Percentiles rank a stretch among this genome's conserved stretches.
These are phyloP conservation scores for Cebus imitator DNA, from an alignment of 2,113 vertebrate species.

Conservation along the genomic window DNA sequence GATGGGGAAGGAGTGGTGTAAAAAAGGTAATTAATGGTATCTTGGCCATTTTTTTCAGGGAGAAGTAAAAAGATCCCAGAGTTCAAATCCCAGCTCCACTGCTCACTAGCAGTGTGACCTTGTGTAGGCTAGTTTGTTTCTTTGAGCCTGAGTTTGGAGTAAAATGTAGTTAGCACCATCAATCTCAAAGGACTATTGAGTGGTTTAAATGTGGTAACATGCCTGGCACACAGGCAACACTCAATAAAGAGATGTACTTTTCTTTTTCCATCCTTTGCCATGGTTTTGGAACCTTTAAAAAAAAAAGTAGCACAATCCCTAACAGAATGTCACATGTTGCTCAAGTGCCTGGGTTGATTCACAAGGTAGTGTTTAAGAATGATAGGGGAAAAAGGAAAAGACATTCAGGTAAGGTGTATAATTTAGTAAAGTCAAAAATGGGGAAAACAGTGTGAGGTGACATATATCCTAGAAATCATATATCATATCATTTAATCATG, in stretches of 20 bases:
- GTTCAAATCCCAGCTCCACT: background rate
- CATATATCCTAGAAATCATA: background rate
- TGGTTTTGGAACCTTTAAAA: background rate
- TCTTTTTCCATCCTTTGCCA: constrained; percentile 10
- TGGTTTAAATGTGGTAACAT: constrained; percentile 19
- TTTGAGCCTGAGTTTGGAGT: background rate
- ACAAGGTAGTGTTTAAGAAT: constrained; percentile 19
- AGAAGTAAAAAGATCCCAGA: background rate
- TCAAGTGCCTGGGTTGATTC: constrained; percentile 26
- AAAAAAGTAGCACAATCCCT: background rate
- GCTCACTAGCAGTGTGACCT: background rate
- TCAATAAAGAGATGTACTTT: background rate
- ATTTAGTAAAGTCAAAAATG: constrained; percentile 21
- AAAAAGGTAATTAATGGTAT: background rate
- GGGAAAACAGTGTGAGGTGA: background rate
- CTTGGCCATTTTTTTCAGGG: background rate
- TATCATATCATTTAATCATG: background rate
- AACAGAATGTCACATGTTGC: background rate
- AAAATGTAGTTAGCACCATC: background rate
- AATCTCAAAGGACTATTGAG: constrained; percentile 3
- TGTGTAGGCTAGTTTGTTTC: background rate
- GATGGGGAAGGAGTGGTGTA: background rate
- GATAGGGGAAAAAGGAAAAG: background rate
- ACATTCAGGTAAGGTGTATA: background rate
- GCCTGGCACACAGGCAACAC: background rate